These are phyloP conservation scores for Nestor notabilis DNA, from an alignment of 2,113 vertebrate species.

Conservation along the genomic window DNA sequence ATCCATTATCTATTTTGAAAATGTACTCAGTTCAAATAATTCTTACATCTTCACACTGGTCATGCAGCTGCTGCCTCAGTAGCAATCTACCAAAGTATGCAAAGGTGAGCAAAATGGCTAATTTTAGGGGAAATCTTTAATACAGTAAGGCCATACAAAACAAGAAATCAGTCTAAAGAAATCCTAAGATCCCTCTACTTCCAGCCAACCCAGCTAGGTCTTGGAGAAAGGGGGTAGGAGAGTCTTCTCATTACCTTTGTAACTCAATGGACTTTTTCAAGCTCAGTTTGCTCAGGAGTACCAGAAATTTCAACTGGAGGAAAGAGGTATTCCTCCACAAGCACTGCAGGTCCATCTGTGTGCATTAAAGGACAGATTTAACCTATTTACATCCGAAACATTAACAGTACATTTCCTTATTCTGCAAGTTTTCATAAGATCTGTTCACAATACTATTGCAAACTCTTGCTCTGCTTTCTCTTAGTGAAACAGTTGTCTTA, in stretches of 20 bases:
- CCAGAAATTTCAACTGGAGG: neutral
- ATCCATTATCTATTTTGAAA: neutral
- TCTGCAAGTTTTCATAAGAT: neutral
- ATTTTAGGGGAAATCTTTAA: neutral
- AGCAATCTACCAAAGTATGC: neutral
- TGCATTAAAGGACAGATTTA: neutral
- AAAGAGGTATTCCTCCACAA: neutral
- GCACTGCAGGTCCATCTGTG: neutral
- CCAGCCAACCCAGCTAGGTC: too few relatives aligned
- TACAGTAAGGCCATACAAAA: neutral
- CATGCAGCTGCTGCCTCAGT: neutral
- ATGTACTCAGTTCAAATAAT: neutral
- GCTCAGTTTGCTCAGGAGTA: neutral
- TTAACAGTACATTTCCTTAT: neutral
- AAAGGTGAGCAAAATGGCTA: accelerated
- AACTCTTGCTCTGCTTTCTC: neutral
- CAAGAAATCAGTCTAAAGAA: neutral
- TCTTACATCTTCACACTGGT: neutral
- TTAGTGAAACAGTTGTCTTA: neutral
- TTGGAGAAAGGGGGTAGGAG: accelerated
- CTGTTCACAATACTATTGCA: neutral
- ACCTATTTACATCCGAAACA: neutral
- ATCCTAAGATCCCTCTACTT: neutral
- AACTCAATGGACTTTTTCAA: neutral
- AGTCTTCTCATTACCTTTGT: neutral